Percentiles rank a stretch among this genome's conserved stretches.
Conservation (phyloP, 1,140 invertebrate genomes). For the Drosophila nikananu region DNA sequence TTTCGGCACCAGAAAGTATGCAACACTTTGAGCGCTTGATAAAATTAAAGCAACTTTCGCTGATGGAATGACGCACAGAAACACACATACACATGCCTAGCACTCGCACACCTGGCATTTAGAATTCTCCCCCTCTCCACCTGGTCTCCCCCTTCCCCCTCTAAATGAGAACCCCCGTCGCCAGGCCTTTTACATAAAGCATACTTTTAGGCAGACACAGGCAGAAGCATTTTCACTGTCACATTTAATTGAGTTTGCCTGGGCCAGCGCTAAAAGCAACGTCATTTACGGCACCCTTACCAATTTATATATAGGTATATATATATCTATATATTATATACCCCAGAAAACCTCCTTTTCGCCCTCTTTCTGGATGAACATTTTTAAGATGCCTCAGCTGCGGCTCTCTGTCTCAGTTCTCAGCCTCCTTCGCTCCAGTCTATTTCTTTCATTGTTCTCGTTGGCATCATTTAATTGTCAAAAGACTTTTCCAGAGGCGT, state of each 20-base stretch:
- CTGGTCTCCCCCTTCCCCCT: neutral
- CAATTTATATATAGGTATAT: conserved; percentile 8
- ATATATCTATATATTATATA: conserved; percentile 11
- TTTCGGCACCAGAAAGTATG: neutral
- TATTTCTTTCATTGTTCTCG: conserved; percentile 52
- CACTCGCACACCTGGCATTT: conserved; percentile 27
- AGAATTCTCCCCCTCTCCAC: neutral
- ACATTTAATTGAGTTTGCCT: conserved; percentile 83
- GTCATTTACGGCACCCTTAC: conserved; percentile 64
- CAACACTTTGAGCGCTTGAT: conserved; percentile 44
- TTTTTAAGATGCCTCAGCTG: conserved; percentile 75
- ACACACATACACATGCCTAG: neutral
- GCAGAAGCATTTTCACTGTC: conserved; percentile 71
- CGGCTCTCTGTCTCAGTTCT: conserved; percentile 10
- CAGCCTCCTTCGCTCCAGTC: conserved; percentile 15
- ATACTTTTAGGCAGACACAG: conserved; percentile 72
- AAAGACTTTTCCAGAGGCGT: conserved; percentile 51
- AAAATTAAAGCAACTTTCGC: conserved; percentile 44
- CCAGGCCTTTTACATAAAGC: conserved; percentile 52
- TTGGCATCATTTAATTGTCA: conserved; percentile 79
- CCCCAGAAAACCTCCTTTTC: neutral
- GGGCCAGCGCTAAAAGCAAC: conserved; percentile 72
- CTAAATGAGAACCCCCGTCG: neutral
- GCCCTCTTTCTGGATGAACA: conserved; percentile 22
- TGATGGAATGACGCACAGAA: conserved; percentile 10